Base-by-base conservation (phyloP, 2,888 invertebrate species). In the Achlya flavicornis region DNA sequence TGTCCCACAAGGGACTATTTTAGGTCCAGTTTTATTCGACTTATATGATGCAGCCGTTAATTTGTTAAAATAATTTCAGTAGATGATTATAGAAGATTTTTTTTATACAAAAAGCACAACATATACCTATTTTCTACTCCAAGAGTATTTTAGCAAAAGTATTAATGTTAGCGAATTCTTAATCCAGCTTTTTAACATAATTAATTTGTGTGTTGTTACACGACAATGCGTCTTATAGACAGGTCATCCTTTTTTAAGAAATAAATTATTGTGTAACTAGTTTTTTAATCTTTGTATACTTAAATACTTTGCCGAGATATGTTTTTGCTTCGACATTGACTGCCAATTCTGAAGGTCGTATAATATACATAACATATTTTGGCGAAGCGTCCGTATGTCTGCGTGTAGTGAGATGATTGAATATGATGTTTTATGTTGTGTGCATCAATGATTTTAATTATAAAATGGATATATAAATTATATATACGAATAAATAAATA, bases 401-500 rank as follows among this genome's bases (percentile, higher is more conserved):
- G 75, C 77, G 81, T 81, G 81, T 75, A 77, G 71, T 53, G 53
- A 53, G 53, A 53, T 53, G 53, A 53, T 48, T 48, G 48, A 48
- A n/a, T n/a, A 48, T 71, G 73, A 78, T 77, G 77, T 41, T 78
- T 88, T 85, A 86, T 86, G 88, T 90, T 91, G 91, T 92, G 92
- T 92, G 93, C 80, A 89, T 87, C 83, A 85, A 91, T 91, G 89
- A 87, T 87, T 91, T 91, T 91, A 91, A 91, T 84, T 87, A 85
- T 92, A 90, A 90, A 91, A 89, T 92, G 90, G 87, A 92, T 92
- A 93, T 92, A 92, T 93, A 92, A 92, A 92, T 91, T 92, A 93
- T 93, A 92, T 91, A 92, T 92, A 92, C 87, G 90, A 89, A 91
- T 91, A 91, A 92, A 92, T 92, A 41, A 91, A 92, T 90, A 91